Conservation (phyloP, 1,140 invertebrate species). For the Bombus difficillimus region DNA sequence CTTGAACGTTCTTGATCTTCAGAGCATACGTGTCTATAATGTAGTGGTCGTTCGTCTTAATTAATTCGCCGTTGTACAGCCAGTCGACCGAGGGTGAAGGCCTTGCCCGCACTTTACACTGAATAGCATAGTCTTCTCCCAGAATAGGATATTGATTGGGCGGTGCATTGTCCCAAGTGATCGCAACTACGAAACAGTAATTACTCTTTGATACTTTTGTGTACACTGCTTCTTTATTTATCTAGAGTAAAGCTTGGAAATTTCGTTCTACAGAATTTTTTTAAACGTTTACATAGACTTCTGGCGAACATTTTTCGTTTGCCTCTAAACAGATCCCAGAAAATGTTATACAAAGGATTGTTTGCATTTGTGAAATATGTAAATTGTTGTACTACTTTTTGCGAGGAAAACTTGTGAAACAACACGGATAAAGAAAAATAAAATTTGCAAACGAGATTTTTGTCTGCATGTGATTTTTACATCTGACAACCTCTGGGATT, state of each 20-base stretch:
- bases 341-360: neutral
- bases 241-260: neutral
- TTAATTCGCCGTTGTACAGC: conserved; percentile 89
- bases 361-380: too few species aligned
- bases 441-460: neutral
- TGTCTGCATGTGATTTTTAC: too few species aligned
- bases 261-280: neutral
- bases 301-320: neutral
- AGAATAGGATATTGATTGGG: conserved; percentile 91
- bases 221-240: too few species aligned
- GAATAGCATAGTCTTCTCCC: conserved; percentile 89
- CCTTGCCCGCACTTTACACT: conserved; percentile 92
- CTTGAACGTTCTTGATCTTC: conserved; percentile 89
- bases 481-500: neutral
- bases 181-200: conserved; percentile 86
- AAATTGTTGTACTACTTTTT: too few species aligned
- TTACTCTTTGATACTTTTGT: conserved; percentile 8
- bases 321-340: too few species aligned
- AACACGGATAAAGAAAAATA: neutral
- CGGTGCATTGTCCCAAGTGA: conserved; percentile 93
- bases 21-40: conserved; percentile 90
- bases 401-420: too few species aligned
- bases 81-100: conserved; percentile 93
- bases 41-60: conserved; percentile 87
- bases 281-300: neutral